Evolutionary conservation across 1,140 invertebrate genomes (phyloP), one percentile per base, ranked within the genome.

Genomic region (Zaprionus ghesquierei): DNA sequence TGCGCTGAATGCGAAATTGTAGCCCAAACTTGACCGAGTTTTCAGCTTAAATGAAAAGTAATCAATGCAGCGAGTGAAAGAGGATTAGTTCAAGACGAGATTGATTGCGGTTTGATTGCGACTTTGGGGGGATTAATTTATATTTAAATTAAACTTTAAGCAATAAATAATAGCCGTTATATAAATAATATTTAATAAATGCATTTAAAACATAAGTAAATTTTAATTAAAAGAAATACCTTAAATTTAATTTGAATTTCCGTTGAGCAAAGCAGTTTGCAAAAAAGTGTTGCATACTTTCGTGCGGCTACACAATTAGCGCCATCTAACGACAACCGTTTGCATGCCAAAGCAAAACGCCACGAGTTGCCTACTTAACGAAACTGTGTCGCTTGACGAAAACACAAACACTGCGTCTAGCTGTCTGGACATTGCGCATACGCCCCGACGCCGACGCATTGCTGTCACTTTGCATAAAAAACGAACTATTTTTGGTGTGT

Each of bases 1-100:
- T 74, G 18, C 9, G 9, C 9, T 9, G 54, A 54, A 60, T 20
- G 20, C 44, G 54, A 76, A 64, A 31, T 68, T 50, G 51, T 31
- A 22, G 8, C 41, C 72, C 71, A 72, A 82, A 82, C 79, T 87
- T 86, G 82, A 82, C 79, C 82, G 75, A 69, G 15, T 68, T 86
- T 50, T 23, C 29, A 33, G 9, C 12, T 27, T 35, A 61, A 77
- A 55, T 56, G 35, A 64, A 55, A 65, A 55, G 27, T 54, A 41
- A 69, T 69, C 20, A 60, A n/a, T 35, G 33, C 5, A 41, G 2
- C 15, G n/a, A 33, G 29, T 25, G 44, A 18, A 10, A 35, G 18
- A 12, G 44, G 81, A 81, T 86, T 76, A 73, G 49, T 82, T 79
- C 68, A 74, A 79, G 44, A 46, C 27, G 70, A 58, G 78, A 68